Base-by-base conservation (phyloP, 2,888 invertebrate genomes). In the Polydrusus tereticollis region DNA sequence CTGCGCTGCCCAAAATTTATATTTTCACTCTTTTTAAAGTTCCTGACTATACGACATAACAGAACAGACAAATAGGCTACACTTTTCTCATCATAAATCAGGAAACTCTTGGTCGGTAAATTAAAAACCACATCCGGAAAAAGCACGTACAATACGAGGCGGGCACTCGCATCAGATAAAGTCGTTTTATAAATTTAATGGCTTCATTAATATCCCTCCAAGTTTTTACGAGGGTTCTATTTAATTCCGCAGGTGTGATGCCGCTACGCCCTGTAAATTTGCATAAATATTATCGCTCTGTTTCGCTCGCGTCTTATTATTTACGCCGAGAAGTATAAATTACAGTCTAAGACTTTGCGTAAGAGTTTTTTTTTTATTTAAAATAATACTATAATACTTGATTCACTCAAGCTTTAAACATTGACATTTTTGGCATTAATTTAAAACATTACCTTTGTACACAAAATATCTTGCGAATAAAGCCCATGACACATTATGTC, bases 191-290 rank as follows among this genome's bases (percentile, higher is more conserved):
- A 80, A 82, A 81, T 80, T 79, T 81, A 82, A 81, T 80, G 78
- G 81, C 78, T 83, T 80, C 82, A 83, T 83, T 83, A 82, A 82
- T 83, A 82, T 81, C 80, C 66, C 64, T 73, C 75, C 71, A 74
- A 76, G 77, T 75, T 77, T 77, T 76, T 79, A 57, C 73, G 73
- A 73, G 76, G 76, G 74, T 72, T 72, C 72, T 76, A 76, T 79
- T 79, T 80, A 78, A 79, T 80, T 79, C 79, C 75, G 74, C 78
- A 79, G 80, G 80, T 80, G 78, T 75, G 77, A 77, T 74, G 67
- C 76, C 66, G 66, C 62, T 60, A 72, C 60, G 72, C 67, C 62
- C 71, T 65, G 69, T 75, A 57, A 75, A 78, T 81, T 81, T 81
- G 78, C 79, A 79, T 81, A 80, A 80, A n/a, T n/a, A n/a, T n/a